Base-by-base conservation (phyloP, 53 echinoderm and acorn worm genomes). In the Pentamera pediparva region DNA sequence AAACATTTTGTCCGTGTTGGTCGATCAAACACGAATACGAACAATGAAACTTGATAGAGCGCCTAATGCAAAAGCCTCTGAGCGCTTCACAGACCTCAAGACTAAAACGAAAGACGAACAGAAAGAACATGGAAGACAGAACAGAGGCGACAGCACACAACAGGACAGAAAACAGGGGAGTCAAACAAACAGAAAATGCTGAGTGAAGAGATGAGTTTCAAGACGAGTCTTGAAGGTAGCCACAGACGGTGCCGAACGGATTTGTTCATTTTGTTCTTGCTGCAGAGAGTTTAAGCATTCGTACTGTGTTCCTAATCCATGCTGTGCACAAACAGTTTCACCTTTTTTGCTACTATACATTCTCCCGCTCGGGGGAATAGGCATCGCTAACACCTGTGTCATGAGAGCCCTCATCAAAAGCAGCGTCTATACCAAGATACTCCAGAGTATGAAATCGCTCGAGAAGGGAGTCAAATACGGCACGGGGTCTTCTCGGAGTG, bases 381-480 rank as follows among this genome's bases (percentile, higher is more conserved):
- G 21, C 1, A 32, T 53, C 15, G n/a, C 52, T 11, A 72, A 72
- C 35, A 72, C 52, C 17, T 54, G 55, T 17, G 55, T 72, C 20
- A 72, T 72, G 7, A 9, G 35, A 1, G 55, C 73, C 7, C 73
- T 72, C 12, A 72, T 72, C 18, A 52, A 53, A 32, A 72, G 73
- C 22, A 72, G 55, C 49, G 31, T 32, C 51, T 54, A 54, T 17
- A 53, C 73, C 7, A 51, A 72, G 22, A 72, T 53, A 33, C 22
- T 72, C 0, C 73, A 72, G 35, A 72, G 73, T 21, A 52, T 72
- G 73, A 72, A 72, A 27, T 72, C 34, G 0, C 35, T 72, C 22
- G 73, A 72, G 38, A 72, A 72, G 12, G 36, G 73, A 7, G 73
- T 67, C 28, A 67, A 47, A 28, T 67, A 67, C 47, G 45, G 67